phyloP scores from a whole-genome alignment of 53 echinoderm and acorn worm species.

The Zoroaster sp. region DNA sequence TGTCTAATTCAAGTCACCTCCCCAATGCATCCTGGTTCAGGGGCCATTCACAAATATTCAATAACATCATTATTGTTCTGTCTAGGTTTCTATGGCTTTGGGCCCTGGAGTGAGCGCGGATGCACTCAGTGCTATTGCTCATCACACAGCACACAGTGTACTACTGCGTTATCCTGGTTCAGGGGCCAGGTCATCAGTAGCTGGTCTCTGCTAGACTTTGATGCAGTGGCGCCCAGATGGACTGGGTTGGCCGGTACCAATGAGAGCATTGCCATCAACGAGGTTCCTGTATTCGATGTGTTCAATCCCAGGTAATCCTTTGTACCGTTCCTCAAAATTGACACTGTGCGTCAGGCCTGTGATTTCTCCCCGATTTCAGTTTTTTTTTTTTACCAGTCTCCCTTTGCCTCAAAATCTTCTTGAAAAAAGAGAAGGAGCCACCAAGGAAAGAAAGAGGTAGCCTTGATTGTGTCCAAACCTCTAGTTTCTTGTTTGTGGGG shows the following conservation, averaged over 20 bases:
- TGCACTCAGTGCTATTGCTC: constrained; percentile 90
- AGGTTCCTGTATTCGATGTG: constrained; percentile 65
- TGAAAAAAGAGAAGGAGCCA: too few relatives aligned
- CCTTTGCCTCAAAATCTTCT: too few relatives aligned
- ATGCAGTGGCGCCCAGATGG: constrained; percentile 78
- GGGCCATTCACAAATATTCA: background rate
- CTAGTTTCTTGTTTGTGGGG: too few relatives aligned
- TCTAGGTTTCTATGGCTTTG: constrained; percentile 84
- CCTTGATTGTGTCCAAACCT: too few relatives aligned
- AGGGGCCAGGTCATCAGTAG: constrained; percentile 50
- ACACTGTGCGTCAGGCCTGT: too few relatives aligned
- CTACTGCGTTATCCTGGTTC: constrained; percentile 63
- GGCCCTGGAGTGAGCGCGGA: constrained; percentile 89
- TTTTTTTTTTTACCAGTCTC: too few relatives aligned
- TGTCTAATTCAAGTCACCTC: background rate
- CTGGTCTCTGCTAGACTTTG: constrained; percentile 74
- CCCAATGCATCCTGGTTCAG: background rate
- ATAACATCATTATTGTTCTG: background rate
- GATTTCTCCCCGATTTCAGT: too few relatives aligned
- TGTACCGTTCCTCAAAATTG: too few relatives aligned
- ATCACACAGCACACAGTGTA: constrained; percentile 75
- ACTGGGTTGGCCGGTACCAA: constrained; percentile 61
- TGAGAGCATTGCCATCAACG: constrained; percentile 36
- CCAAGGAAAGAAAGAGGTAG: too few relatives aligned
- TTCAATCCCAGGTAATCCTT: constrained; percentile 84